A percentile compares a stretch with the other conserved stretches of the same genome.
These are phyloP conservation scores for Orchestia grillus DNA, from an alignment of 1,140 invertebrate species.

Conservation along the genomic window DNA sequence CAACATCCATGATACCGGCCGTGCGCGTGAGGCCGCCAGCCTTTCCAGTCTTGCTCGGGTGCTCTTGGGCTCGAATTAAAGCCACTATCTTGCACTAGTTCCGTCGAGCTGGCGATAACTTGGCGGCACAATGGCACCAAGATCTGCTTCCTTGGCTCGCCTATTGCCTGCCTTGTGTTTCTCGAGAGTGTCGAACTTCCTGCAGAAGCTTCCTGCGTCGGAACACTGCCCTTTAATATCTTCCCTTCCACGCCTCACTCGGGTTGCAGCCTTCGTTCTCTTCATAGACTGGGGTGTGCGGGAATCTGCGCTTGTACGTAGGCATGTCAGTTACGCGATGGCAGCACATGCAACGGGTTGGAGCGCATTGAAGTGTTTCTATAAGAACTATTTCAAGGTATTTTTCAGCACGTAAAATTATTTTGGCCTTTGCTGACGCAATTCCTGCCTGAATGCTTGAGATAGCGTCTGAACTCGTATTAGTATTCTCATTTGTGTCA, in stretches of 20 bases:
- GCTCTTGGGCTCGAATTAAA: neutral
- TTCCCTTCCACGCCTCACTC: neutral
- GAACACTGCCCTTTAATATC: constrained; percentile 34
- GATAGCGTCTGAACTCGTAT: neutral
- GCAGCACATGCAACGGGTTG: neutral
- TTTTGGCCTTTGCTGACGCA: neutral
- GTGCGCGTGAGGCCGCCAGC: neutral
- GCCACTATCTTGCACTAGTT: constrained; percentile 16
- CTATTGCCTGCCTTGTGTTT: constrained; percentile 42
- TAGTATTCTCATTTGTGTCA: neutral
- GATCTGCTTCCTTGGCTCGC: constrained; percentile 36
- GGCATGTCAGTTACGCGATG: neutral
- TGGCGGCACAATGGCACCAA: constrained; percentile 25
- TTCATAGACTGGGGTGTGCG: neutral
- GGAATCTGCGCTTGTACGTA: neutral
- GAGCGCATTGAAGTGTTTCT: too few species aligned
- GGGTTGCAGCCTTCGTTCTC: neutral
- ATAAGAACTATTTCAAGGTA: too few species aligned
- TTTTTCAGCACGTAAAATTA: too few species aligned
- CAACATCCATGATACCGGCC: neutral
- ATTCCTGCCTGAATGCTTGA: neutral
- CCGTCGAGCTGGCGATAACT: neutral
- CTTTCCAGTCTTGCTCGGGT: neutral
- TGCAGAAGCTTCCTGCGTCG: constrained; percentile 27
- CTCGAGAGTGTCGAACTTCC: constrained; percentile 47